Evolutionary conservation across 2,888 invertebrate species (phyloP), one percentile per base, ranked within the genome.

Genomic region (Lycia hirtaria): DNA sequence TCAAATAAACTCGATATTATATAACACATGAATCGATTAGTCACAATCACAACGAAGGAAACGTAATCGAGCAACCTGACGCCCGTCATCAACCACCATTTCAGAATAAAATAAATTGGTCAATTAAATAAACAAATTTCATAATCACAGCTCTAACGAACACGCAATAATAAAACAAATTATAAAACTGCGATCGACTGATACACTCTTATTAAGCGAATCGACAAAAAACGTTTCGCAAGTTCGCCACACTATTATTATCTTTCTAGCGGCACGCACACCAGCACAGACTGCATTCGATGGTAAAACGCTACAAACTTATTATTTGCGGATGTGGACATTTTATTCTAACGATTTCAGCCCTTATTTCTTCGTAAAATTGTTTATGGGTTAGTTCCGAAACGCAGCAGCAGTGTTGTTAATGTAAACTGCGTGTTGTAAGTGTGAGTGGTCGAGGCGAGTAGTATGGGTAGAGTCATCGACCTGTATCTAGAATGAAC

Each of bases 231-330:
- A 69, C n/a, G 47, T 76, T 78, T 80, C 80, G 78, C 76, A 81
- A 84, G 65, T 50, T 83, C 85, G 77, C 89, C 86, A 85, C 89
- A 78, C 88, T 88, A 87, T 66, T 73, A 78, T 82, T 83, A 82
- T 78, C 78, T 78, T 75, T 80, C 71, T 64, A 78, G 73, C 80
- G 67, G 71, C 71, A 83, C 83, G 28, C 88, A 83, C 88, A 88
- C 86, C 59, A 40, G 26, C 61, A 38, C 61, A 65, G 61, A 66
- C 64, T 78, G 82, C 82, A 83, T 85, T 83, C 78, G 81, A 84
- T 83, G 82, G 80, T 73, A 78, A 70, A 66, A 50, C 60, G 65
- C n/a, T 47, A 66, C 84, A 69, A 80, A 64, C 43, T 72, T 77
- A 68, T 44, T 19, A 56, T 47, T 51, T 75, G 58, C 77, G 22